Conservation (phyloP, 2,113 vertebrate species). For the Albula glossodonta region DNA sequence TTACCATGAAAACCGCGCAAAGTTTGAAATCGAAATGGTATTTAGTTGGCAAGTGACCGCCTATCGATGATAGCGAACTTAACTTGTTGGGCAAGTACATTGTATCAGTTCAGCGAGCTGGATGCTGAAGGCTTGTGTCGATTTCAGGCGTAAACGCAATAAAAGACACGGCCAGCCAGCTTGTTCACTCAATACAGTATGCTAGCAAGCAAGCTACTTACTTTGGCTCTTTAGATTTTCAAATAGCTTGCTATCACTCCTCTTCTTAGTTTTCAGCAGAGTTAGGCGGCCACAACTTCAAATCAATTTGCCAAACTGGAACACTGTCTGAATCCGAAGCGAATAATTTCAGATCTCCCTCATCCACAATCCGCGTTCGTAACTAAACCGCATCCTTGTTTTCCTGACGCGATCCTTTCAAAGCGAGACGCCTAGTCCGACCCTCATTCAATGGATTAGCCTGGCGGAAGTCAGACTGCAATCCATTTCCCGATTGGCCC, state of each 20-base stretch:
- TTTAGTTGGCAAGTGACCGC: background rate
- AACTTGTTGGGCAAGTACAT: background rate
- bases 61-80: background rate
- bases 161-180: background rate
- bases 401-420: slow-evolving; percentile 39
- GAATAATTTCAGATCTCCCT: background rate
- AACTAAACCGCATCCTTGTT: slow-evolving; percentile 33
- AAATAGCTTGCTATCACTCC: slow-evolving; percentile 5
- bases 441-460: slow-evolving; percentile 34
- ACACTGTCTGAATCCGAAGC: background rate
- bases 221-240: background rate
- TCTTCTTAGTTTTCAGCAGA: background rate
- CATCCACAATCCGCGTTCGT: slow-evolving; percentile 1
- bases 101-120: background rate
- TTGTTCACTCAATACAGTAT: background rate
- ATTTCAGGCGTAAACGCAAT: slow-evolving; percentile 6
- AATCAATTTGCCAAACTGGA: background rate
- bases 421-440: slow-evolving; percentile 49
- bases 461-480: background rate
- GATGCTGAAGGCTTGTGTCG: background rate
- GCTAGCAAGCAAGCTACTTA: slow-evolving; percentile 9
- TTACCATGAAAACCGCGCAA: background rate
- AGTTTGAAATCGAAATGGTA: background rate
- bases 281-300: background rate
- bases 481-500: slow-evolving; percentile 51